These are phyloP conservation scores for Drosophila prolongata DNA, from an alignment of 2,888 invertebrate genomes.

Conservation along the genomic window DNA sequence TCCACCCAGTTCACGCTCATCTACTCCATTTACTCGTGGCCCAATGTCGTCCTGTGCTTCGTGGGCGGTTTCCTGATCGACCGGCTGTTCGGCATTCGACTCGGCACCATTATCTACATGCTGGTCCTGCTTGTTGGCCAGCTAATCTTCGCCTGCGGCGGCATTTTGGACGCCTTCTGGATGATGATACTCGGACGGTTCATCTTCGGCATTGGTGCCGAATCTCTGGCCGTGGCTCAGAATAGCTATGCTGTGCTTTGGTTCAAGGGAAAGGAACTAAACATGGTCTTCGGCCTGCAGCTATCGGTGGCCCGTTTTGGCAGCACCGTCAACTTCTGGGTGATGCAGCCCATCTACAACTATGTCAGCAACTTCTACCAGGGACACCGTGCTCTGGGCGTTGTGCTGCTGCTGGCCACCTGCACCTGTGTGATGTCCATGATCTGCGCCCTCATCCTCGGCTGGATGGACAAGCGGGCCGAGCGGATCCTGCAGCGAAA, in stretches of 20 bases:
- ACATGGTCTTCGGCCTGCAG: slow-evolving; percentile 99
- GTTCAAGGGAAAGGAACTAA: slow-evolving; percentile 98
- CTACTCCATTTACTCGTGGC: slow-evolving; percentile 98
- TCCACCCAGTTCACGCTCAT: slow-evolving; percentile 93
- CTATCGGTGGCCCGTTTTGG: slow-evolving; percentile 97
- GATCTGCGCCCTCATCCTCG: slow-evolving; percentile 90
- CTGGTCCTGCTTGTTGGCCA: slow-evolving; percentile 94
- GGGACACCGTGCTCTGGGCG: slow-evolving; percentile 90
- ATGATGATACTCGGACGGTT: slow-evolving; percentile 97
- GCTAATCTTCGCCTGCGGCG: slow-evolving; percentile 94
- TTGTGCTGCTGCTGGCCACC: slow-evolving; percentile 91
- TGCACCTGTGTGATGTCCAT: slow-evolving; percentile 94
- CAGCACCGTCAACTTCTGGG: slow-evolving; percentile 96
- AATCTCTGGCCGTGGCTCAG: slow-evolving; percentile 97
- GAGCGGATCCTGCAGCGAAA: slow-evolving; percentile 90
- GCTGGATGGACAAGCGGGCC: slow-evolving; percentile 94
- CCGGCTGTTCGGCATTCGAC: slow-evolving; percentile 95
- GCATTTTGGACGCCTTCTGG: slow-evolving; percentile 92
- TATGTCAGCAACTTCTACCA: slow-evolving; percentile 88
- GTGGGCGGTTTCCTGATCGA: slow-evolving; percentile 98
- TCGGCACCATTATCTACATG: slow-evolving; percentile 96
- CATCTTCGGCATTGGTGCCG: slow-evolving; percentile 98
- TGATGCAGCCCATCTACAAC: slow-evolving; percentile 95
- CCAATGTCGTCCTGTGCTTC: slow-evolving; percentile 97
- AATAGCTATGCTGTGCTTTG: slow-evolving; percentile 98